Evolutionary conservation across 2,113 vertebrate genomes (phyloP), one percentile per base, ranked within the genome.

Genomic region (Paradoxurus hermaphroditus): DNA sequence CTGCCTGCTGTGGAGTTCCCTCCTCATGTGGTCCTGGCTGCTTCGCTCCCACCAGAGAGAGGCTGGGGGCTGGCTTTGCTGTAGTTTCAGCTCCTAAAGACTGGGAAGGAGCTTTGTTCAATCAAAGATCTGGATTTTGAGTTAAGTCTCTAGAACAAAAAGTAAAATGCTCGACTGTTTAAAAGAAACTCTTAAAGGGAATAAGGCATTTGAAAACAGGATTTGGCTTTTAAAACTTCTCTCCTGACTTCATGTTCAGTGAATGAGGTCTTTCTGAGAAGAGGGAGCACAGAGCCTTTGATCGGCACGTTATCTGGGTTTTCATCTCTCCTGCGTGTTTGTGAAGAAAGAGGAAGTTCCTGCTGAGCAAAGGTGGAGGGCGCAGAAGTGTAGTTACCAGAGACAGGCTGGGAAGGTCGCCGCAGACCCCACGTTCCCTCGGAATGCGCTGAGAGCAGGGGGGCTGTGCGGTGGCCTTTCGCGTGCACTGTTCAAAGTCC

Each of bases 21-120:
- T 6, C 21, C 59, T 14, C 1, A 1, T 0, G 0, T 27, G 25
- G 85, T 9, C 77, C 56, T 7, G 0, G 4, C 39, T 6, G 9
- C 27, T n/a, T 21, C 1, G 4, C 63, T 18, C 15, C 10, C 0
- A 36, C 46, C 41, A 25, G 31, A 21, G 44, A 15, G 46, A 18
- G 36, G 51, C 29, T 6, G 15, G 36, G 49, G 8, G 41, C 70
- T 59, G 84, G 59, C 79, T 36, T 23, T 11, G 13, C 12, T 65
- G 36, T 51, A 14, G 14, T 25, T 68, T 67, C 34, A 70, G 85
- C 39, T 75, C 18, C 56, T 44, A 11, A 36, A 70, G 46, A 46
- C 31, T n/a, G 36, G 39, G 86, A 73, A 29, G n/a, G 16, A 51
- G 59, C 19, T 46, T 84, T 73, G 46, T 51, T 72, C 85, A 49